Evolutionary conservation across 2,888 invertebrate species (phyloP).

Genomic region (Apodemia duryi): DNA sequence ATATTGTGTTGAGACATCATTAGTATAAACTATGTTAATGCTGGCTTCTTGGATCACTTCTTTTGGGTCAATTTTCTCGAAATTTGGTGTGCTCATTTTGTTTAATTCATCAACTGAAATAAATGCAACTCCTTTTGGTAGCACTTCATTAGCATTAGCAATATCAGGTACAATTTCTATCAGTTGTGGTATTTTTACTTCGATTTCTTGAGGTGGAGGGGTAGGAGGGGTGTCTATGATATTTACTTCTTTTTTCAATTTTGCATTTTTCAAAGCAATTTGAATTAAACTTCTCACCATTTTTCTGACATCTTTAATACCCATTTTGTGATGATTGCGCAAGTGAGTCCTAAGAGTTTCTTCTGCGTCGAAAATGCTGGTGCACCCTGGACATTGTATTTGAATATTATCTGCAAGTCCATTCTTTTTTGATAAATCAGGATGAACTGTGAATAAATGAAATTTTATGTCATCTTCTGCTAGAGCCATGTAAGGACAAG

Average conservation of each 20-base stretch:
- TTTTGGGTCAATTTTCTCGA: conserved; percentile 69
- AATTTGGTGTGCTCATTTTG: conserved; percentile 70
- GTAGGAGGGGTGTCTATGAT: conserved; percentile 35
- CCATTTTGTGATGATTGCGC: conserved; percentile 84
- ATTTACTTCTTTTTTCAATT: conserved; percentile 59
- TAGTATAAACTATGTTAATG: conserved; percentile 69
- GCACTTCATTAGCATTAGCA: conserved; percentile 43
- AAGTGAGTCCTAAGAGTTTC: conserved; percentile 82
- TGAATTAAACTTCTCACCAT: conserved; percentile 78
- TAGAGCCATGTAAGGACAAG: conserved; percentile 76
- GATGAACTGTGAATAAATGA: conserved; percentile 71
- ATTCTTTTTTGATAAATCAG: conserved; percentile 71
- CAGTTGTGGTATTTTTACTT: conserved; percentile 65
- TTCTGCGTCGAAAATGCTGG: conserved; percentile 81
- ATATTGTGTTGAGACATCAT: conserved; percentile 60
- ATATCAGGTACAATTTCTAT: conserved; percentile 69
- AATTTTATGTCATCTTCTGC: conserved; percentile 75
- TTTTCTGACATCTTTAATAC: conserved; percentile 77
- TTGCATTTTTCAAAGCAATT: conserved; percentile 65
- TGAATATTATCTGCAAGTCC: conserved; percentile 74
- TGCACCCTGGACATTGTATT: conserved; percentile 83
- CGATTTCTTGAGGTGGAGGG: conserved; percentile 40
- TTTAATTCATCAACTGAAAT: conserved; percentile 70
- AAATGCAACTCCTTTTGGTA: conserved; percentile 66
- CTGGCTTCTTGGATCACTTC: conserved; percentile 73